phyloP scores from a whole-genome alignment of 92 coral and sea anemone species.

The Chrysogorgia sp. region DNA sequence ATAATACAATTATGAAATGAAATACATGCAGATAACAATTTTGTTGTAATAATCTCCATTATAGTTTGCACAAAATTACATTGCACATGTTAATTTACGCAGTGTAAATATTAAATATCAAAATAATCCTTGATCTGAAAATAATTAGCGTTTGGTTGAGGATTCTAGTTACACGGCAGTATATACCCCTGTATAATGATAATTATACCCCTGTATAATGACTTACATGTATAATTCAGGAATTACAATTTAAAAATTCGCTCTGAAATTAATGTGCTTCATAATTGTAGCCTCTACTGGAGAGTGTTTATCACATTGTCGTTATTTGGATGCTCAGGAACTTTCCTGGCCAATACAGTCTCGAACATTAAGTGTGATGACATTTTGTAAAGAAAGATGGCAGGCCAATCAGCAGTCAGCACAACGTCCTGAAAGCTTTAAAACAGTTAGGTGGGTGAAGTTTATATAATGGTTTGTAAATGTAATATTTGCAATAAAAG shows the following conservation, averaged over 20 bases:
- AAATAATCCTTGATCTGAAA: too few relatives aligned
- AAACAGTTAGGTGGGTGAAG: constrained; percentile 2
- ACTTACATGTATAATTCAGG: constrained; percentile 35
- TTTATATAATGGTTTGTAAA: constrained; percentile 58
- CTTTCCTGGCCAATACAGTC: constrained; percentile 95
- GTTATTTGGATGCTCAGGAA: constrained; percentile 75
- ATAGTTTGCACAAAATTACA: too few relatives aligned
- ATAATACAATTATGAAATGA: too few relatives aligned
- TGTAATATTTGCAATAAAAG: not conserved
- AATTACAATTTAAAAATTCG: constrained; percentile 26
- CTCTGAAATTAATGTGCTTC: not conserved
- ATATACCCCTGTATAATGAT: too few relatives aligned
- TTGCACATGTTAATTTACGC: too few relatives aligned
- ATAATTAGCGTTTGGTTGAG: too few relatives aligned
- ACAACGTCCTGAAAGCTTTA: constrained; percentile 26
- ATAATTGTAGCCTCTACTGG: constrained; percentile 23
- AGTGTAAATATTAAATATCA: too few relatives aligned
- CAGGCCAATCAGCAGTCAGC: constrained; percentile 64
- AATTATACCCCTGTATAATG: too few relatives aligned
- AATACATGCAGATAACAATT: too few relatives aligned
- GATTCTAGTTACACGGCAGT: too few relatives aligned
- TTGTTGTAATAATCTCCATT: too few relatives aligned
- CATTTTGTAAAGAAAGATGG: constrained; percentile 96
- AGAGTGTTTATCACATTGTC: constrained; percentile 60
- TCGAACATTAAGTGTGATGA: constrained; percentile 81